Evolutionary conservation across 23 tunicate genomes (phyloP), one percentile per base, ranked within the genome.

Genomic region (Halocynthia aurantium): DNA sequence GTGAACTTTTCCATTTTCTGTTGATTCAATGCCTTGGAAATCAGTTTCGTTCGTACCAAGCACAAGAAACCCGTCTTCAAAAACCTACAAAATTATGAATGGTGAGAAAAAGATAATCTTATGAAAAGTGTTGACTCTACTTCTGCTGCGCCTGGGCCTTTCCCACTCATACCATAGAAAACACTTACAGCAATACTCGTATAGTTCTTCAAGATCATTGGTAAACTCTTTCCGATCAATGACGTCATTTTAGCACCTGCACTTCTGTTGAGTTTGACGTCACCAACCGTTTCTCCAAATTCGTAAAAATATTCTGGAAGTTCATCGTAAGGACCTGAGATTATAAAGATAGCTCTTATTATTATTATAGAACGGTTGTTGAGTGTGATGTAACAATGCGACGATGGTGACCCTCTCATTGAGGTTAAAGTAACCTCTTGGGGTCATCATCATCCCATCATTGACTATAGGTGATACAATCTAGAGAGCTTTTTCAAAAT

Each of bases 271-370:
- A 74, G 20, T 7, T 52, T 74, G 20, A 11, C 22, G 64, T 74
- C 78, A 10, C 78, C 78, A 22, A 74, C 78, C 17, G 78, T 51
- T 56, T 74, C 78, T 20, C 78, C 78, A 18, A 74, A 74, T 64
- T 74, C 78, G 20, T 13, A 22, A 49, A 74, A 74, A 22, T 74
- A 64, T 10, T 53, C 10, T 8, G 64, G 78, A 18, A 74, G 55
- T 52, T 67, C 72, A 2, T 31, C 44, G 44, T 31, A 31, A 31
- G 21, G 11, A 50, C 72, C 72, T 67, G 21, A 58, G 17, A 58
- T 13, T 13, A 58, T 58, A 58, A 58, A 58, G 1, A 58, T 58
- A 4, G 17, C 17, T 58, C 64, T 13, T 17, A 58, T 1, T 58
- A 58, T 1, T 58, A 31, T 58, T 1, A 17, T 58, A 58, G n/a